Evolutionary conservation across 2,797 vertebrate species (phyloP).

Genomic region (Setipinna tenuifilis): DNA sequence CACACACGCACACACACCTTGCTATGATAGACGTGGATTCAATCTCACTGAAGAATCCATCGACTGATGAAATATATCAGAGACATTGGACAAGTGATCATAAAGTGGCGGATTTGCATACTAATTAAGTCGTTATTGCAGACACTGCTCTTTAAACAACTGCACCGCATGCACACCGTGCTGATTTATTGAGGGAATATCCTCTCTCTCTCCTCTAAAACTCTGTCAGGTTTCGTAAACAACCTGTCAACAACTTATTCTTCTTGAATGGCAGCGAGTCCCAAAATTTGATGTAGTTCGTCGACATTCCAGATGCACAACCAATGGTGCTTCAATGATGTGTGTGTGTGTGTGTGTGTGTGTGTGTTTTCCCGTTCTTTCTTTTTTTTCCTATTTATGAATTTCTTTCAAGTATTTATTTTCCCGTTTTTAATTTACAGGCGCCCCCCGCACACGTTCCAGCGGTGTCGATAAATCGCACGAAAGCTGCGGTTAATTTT

Average conservation of each 20-base stretch:
- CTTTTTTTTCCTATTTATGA: slow-evolving; percentile 11
- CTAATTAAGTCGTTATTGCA: slow-evolving; percentile 70
- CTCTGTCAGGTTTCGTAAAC: slow-evolving; percentile 23
- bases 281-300: slow-evolving; percentile 32
- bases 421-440: slow-evolving; percentile 35
- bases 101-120: slow-evolving; percentile 82
- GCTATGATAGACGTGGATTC: slow-evolving; percentile 63
- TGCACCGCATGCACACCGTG: slow-evolving; percentile 64
- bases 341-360: no score
- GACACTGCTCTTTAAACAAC: slow-evolving; percentile 72
- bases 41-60: slow-evolving; percentile 74
- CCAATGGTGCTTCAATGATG: not conserved
- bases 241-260: slow-evolving; percentile 24
- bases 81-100: slow-evolving; percentile 69
- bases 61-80: slow-evolving; percentile 77
- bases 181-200: slow-evolving; percentile 70
- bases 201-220: slow-evolving; percentile 24
- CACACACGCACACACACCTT: slow-evolving; percentile 33
- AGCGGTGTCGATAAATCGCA: slow-evolving; percentile 62
- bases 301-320: slow-evolving; percentile 49
- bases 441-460: not conserved
- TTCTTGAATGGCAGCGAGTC: not conserved
- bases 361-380: not conserved
- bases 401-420: slow-evolving; percentile 11
- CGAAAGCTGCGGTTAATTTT: slow-evolving; percentile 40